Base-by-base conservation (phyloP, 2,888 invertebrate species). In the Drosophila suboccidentalis region DNA sequence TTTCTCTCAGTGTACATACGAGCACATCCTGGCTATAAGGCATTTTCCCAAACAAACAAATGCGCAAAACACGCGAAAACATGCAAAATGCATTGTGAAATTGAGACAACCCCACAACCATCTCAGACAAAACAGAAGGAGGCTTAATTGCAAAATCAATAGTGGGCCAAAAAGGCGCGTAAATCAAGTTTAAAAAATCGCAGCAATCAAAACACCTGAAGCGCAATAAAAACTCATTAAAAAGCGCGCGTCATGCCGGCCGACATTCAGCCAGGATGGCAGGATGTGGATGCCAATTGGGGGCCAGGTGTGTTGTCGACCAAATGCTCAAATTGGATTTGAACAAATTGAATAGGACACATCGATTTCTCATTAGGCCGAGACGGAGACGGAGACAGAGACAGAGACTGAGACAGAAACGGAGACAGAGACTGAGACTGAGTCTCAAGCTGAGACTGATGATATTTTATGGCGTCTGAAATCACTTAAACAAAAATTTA, bases 131-230 rank as follows among this genome's bases (percentile, higher is more conserved):
- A 8, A 19, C 11, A 3, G 34, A 11, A n/a, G 39, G 17, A 9
- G 32, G 75, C 75, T 82, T 89, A 90, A 89, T 89, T 89, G 90
- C 75, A 89, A 89, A 89, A 89, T 89, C 89, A 85, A 90, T 90
- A 89, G 66, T 66, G 62, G 72, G 67, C 72, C 47, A 38, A 26
- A 66, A 68, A 70, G 63, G 70, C 89, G 75, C 77, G 87, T 89
- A 87, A 86, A 89, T 86, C 85, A 86, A 89, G 89, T 89, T 87
- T 29, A 29, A 82, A 87, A 87, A 85, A 89, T 84, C 87, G 85
- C 82, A 78, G 87, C 85, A 89, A 86, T 86, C 85, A 86, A 82
- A 84, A 75, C 85, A 86, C 80, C 87, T 84, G 82, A 89, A 82
- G 75, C 87, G 85, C 85, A 86, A 86, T 86, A 86, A 86, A 85